These are phyloP conservation scores for Felis chaus DNA, from an alignment of 2,113 vertebrate genomes.

Conservation along the genomic window DNA sequence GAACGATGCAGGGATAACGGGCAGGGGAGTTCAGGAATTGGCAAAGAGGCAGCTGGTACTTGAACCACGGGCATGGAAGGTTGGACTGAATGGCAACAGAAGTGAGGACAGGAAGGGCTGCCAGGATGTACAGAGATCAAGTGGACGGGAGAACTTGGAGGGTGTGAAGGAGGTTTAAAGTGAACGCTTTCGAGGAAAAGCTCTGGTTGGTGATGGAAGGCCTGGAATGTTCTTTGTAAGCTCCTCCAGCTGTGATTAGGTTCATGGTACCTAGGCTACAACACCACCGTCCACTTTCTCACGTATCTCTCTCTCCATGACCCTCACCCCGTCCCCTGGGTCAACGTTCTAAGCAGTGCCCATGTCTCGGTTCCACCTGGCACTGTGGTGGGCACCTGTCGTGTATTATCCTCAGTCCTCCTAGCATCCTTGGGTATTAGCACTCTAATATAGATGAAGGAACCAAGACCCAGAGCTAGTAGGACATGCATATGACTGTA, in stretches of 20 bases:
- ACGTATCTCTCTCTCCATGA: rapidly evolving
- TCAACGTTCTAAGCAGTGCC: neutral
- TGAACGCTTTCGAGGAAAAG: neutral
- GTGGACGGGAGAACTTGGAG: neutral
- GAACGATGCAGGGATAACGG: neutral
- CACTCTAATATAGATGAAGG: neutral
- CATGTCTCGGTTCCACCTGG: neutral
- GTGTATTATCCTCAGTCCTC: neutral
- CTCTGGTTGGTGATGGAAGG: neutral
- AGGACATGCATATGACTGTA: neutral
- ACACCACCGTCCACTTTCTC: too few species aligned
- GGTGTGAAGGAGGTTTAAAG: neutral
- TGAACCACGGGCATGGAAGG: neutral
- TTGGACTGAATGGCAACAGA: neutral
- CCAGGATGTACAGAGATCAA: neutral
- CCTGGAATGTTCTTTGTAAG: neutral
- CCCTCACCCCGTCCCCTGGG: neutral
- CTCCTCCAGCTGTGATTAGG: neutral
- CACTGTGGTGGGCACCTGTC: neutral
- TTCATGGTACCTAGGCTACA: neutral
- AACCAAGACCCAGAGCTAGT: neutral
- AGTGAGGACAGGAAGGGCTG: neutral
- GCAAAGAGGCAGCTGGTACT: neutral
- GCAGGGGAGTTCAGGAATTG: neutral
- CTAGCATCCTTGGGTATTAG: neutral